Percentiles rank a stretch among this genome's conserved stretches.
Evolutionary conservation across 2,113 vertebrate genomes (phyloP).

Genomic region (Theropithecus gelada): DNA sequence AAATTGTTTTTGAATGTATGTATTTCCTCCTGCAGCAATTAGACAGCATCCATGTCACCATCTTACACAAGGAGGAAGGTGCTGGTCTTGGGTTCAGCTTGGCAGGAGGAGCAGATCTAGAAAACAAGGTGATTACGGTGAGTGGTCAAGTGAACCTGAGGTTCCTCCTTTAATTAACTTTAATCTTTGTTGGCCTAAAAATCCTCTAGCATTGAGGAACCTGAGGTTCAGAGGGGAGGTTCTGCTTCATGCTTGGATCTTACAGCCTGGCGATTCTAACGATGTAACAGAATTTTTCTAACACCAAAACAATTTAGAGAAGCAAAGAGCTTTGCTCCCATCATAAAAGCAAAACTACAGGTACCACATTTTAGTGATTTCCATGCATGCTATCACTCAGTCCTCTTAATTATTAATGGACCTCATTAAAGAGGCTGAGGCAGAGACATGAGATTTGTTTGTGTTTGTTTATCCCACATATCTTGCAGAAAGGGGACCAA

Average conservation of each 20-base stretch:
- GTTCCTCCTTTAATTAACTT: background rate
- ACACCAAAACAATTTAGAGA: background rate
- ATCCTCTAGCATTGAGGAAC: background rate
- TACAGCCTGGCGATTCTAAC: background rate
- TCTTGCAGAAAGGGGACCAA: background rate
- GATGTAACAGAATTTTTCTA: background rate
- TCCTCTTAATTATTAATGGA: background rate
- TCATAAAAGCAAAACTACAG: background rate
- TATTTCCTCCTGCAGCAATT: constrained; percentile 87
- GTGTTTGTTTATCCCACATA: background rate
- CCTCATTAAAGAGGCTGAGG: background rate
- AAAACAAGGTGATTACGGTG: constrained; percentile 93
- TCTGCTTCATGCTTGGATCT: background rate
- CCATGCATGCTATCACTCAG: rapidly evolving
- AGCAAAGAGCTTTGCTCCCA: background rate
- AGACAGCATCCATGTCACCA: constrained; percentile 92
- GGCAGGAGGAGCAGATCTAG: constrained; percentile 93
- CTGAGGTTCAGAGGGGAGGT: background rate
- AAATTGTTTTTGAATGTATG: background rate
- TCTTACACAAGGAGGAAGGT: constrained; percentile 96
- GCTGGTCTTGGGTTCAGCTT: constrained; percentile 95
- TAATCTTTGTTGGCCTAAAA: background rate
- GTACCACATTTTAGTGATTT: rapidly evolving
- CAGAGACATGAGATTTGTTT: background rate
- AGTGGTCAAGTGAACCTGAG: constrained; percentile 69